Percentiles rank a stretch among this genome's conserved stretches.
These are phyloP conservation scores for Cerceris rybyensis DNA, from an alignment of 2,888 invertebrate species.

Conservation along the genomic window DNA sequence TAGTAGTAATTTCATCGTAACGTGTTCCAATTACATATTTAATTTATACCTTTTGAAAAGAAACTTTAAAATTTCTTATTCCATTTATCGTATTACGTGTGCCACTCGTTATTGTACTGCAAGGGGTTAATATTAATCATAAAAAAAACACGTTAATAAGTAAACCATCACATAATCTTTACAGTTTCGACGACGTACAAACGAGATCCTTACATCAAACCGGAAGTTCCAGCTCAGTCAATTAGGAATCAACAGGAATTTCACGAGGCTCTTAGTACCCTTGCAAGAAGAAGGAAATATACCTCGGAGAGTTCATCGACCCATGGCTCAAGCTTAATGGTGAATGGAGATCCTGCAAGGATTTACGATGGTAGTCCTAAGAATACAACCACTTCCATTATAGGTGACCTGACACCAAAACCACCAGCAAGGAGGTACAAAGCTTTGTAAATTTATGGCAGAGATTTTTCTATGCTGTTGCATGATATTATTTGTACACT, in stretches of 20 bases:
- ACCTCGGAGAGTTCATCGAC: slow-evolving; percentile 72
- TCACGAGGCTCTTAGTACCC: slow-evolving; percentile 76
- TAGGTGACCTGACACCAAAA: slow-evolving; percentile 76
- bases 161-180: background rate
- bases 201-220: slow-evolving; percentile 66
- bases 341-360: slow-evolving; percentile 74
- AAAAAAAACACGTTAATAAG: too few relatives aligned
- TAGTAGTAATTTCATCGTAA: too few relatives aligned
- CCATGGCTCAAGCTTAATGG: slow-evolving; percentile 72
- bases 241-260: slow-evolving; percentile 77
- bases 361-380: slow-evolving; percentile 73
- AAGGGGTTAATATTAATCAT: too few relatives aligned
- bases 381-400: slow-evolving; percentile 73
- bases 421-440: slow-evolving; percentile 75
- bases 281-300: slow-evolving; percentile 76
- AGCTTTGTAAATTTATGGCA: background rate
- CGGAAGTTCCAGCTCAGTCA: slow-evolving; percentile 61
- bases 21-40: too few relatives aligned
- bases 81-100: too few relatives aligned
- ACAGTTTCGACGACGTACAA: slow-evolving; percentile 75
- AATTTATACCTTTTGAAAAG: too few relatives aligned
- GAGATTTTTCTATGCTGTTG: background rate
- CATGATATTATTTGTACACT: too few relatives aligned
- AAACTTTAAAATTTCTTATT: too few relatives aligned
- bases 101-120: too few relatives aligned